Base-by-base conservation (phyloP, 2,797 vertebrate species). In the Trachops cirrhosus region DNA sequence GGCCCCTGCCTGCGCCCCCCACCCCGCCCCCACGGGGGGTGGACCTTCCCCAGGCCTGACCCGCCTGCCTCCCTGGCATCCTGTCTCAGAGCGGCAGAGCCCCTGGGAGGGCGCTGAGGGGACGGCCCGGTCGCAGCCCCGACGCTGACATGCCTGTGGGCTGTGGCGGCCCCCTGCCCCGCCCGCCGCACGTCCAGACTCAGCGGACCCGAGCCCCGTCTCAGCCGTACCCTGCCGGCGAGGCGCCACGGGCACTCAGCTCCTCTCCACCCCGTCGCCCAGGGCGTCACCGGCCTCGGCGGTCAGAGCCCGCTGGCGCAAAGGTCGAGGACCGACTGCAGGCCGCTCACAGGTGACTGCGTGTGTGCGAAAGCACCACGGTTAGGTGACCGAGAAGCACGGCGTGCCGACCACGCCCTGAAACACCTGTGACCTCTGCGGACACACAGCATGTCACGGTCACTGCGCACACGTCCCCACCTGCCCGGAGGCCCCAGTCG, bases 201-300 rank as follows among this genome's bases (percentile, higher is more conserved):
- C 32, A 15, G 39, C 41, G 2, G 59, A 11, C 4, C 41, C 4
- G 12, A 26, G 32, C 1, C 32, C 2, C 5, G 18, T 19, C 80
- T 9, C 6, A 3, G 9, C 9, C 2, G 1, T 4, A 32, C 1
- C 6, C 15, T 0, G 29, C 1, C 3, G 32, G 16, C 1, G 1
- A 8, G 39, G 24, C 3, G 19, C 32, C 19, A 1, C 18, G 9
- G 12, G 79, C 8, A 8, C 19, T 10, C 1, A 0, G 3, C 52
- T 41, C 14, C 14, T 41, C 29, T n/a, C 29, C 3, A 6, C 15
- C 29, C 37, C 16, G 3, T 18, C 16, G 29, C 16, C 46, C 9
- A 18, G 4, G 4, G 26, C 15, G 6, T 52, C 11, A 4, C 77
- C 2, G 32, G 57, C 2, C 75, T 34, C 21, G 1, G 1, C 0